Conservation (phyloP, 2,797 vertebrate species). For the Xenopus petersii region DNA sequence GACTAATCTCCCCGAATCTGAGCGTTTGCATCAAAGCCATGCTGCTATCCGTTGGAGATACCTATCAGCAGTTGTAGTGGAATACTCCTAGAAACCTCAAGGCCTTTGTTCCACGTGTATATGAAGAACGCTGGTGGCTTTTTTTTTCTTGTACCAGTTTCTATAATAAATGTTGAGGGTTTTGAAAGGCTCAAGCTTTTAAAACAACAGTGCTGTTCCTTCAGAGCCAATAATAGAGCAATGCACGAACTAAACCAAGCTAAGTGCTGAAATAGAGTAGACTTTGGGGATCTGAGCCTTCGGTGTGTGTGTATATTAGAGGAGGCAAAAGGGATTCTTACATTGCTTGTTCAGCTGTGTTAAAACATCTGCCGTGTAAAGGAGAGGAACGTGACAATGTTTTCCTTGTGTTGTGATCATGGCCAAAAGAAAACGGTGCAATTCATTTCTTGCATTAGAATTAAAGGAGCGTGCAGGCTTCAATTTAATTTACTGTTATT, state of each 20-base stretch:
- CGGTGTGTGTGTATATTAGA: slow-evolving; percentile 21
- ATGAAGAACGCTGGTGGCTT: too few species aligned
- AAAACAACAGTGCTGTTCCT: neutral
- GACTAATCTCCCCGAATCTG: too few species aligned
- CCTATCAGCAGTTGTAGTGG: too few species aligned
- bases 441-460: neutral
- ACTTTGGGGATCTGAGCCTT: slow-evolving; percentile 18
- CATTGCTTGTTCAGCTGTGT: slow-evolving; percentile 41
- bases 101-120: too few species aligned
- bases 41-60: too few species aligned
- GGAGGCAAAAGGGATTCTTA: slow-evolving; percentile 19
- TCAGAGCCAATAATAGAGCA: slow-evolving; percentile 1
- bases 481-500: too few species aligned
- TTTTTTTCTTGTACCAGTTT: too few species aligned
- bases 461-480: too few species aligned
- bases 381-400: slow-evolving; percentile 19
- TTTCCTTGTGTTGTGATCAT: slow-evolving; percentile 8
- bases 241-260: slow-evolving; percentile 12
- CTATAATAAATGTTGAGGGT: too few species aligned
- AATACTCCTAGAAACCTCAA: neutral
- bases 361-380: slow-evolving; percentile 31
- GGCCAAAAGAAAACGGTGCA: neutral
- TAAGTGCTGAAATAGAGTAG: slow-evolving; percentile 28
- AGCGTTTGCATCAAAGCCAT: too few species aligned
- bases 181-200: neutral